These are phyloP conservation scores for Papilio dardanus DNA, from an alignment of 1,140 invertebrate species.

Conservation along the genomic window DNA sequence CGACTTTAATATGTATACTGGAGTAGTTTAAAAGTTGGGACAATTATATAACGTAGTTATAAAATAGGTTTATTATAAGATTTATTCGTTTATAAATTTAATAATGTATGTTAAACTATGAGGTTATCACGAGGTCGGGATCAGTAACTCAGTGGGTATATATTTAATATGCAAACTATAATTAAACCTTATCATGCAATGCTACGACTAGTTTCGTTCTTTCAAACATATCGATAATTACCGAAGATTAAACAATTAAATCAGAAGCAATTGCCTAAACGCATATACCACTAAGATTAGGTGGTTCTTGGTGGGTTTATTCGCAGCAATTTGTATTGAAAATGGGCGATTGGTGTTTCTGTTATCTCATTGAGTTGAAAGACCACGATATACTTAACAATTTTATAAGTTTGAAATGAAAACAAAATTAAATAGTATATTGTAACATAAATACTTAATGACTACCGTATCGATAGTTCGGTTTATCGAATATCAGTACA, in stretches of 20 bases:
- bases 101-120: neutral
- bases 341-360: too few relatives aligned
- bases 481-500: neutral
- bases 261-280: neutral
- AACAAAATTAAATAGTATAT: neutral
- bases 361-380: too few relatives aligned
- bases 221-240: neutral
- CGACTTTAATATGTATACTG: too few relatives aligned
- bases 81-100: neutral
- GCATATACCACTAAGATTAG: neutral
- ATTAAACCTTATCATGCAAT: conserved; percentile 22
- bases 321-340: neutral
- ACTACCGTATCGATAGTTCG: neutral
- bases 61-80: neutral
- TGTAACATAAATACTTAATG: too few relatives aligned
- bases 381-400: too few relatives aligned
- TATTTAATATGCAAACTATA: conserved; percentile 19
- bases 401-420: neutral
- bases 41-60: too few relatives aligned
- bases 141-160: neutral
- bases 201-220: neutral
- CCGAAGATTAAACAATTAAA: neutral
- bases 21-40: too few relatives aligned
- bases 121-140: conserved; percentile 9
- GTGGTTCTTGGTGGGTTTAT: neutral